Base-by-base conservation (phyloP, 2,797 vertebrate species). In the Clamator glandarius region DNA sequence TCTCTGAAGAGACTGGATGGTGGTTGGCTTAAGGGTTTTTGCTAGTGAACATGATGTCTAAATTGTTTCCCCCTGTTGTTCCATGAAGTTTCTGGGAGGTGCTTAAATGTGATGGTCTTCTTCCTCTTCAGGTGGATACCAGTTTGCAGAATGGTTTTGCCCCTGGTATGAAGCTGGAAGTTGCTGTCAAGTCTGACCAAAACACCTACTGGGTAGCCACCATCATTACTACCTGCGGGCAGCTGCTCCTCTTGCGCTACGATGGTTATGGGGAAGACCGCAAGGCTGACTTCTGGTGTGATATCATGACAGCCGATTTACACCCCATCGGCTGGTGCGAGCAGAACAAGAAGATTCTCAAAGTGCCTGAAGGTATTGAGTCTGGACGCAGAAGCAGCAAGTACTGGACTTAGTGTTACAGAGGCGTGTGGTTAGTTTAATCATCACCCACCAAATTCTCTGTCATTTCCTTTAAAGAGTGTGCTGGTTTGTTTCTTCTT, bases 81-180 rank as follows among this genome's bases (percentile, higher is more conserved):
- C 51, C 70, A 2, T 15, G 2, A 8, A 67, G 15, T 70, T 69
- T 84, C 63, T 68, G 29, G 29, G 46, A 54, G 16, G 5, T 11
- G 9, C 51, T 91, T 12, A 61, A 8, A 8, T 41, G 23, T 33
- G 52, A 48, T 55, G 52, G 48, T 55, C 61, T 63, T 76, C 46
- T 55, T 61, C 33, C 24, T 95, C 33, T 84, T 89, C 93, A 99
- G 99, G 99, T 99, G 97, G 99, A 99, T 95, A 99, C 98, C 69
- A 99, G 99, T 73, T 96, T 99, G 82, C 99, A 99, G 97, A 99
- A 99, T 1, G 99, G 99, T 54, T 98, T 99, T 96, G 97, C 98
- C 33, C 98, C 99, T 8, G 99, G 99, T 73, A 99, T 99, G 99
- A 99, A 99, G 97, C 97, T 99, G 83, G 99, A 99, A 95, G 99